Evolutionary conservation across 2,113 vertebrate species (phyloP).

Genomic region (Chionomys nivalis): DNA sequence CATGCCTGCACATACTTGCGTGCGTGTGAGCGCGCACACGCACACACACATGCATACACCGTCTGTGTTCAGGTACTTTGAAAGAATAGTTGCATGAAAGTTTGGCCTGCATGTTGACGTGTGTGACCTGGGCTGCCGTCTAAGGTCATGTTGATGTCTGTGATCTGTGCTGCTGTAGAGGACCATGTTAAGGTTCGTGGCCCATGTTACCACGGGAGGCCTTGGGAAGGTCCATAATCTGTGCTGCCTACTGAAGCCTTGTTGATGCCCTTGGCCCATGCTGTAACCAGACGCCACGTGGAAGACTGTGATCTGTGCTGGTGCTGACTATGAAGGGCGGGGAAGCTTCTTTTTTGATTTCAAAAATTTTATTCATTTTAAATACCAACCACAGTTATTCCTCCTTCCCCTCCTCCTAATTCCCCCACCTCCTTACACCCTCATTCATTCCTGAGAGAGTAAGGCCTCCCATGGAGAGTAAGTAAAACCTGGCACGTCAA

Average conservation of each 20-base stretch:
- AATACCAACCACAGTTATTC: no score
- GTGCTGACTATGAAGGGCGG: background rate
- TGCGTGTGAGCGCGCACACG: no score
- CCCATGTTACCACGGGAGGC: background rate
- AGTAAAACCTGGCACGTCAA: no score
- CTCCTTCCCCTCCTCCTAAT: no score
- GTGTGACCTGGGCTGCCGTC: background rate
- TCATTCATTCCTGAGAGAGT: no score
- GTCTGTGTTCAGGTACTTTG: background rate
- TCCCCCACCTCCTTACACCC: no score
- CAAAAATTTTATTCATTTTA: no score
- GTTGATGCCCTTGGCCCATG: background rate
- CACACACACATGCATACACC: background rate
- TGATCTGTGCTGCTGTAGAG: background rate
- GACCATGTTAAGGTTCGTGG: background rate
- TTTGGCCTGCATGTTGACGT: background rate
- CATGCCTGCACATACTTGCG: background rate
- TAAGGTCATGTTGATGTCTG: background rate
- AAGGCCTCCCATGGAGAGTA: no score
- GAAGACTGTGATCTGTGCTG: background rate
- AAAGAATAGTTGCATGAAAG: background rate
- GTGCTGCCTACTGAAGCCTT: background rate
- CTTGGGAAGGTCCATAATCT: background rate
- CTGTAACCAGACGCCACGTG: background rate
- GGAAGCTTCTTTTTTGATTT: no score